These are phyloP conservation scores for Pseudorectes ferrugineus DNA, from an alignment of 2,113 vertebrate genomes.

Conservation along the genomic window DNA sequence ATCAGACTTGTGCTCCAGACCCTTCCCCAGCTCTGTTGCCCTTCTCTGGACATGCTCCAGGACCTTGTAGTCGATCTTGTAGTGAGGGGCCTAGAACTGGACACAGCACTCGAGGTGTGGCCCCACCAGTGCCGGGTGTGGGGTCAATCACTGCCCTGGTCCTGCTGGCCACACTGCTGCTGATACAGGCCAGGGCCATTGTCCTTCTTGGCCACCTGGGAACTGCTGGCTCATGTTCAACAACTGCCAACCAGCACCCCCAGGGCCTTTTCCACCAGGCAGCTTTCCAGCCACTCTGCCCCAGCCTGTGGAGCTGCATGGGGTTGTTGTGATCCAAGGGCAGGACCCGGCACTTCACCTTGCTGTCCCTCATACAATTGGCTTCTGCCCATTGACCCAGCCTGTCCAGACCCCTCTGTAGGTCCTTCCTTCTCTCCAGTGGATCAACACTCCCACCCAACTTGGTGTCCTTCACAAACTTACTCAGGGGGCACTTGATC, in stretches of 20 bases:
- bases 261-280: not conserved
- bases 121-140: fast-evolving
- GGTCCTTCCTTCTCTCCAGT: not conserved
- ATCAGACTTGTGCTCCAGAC: not conserved
- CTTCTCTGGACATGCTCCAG: fast-evolving
- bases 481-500: not conserved
- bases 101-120: fast-evolving
- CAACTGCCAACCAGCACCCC: fast-evolving
- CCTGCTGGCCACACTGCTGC: not conserved
- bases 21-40: not conserved
- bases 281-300: not conserved
- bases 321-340: too few relatives aligned
- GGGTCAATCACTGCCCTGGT: fast-evolving
- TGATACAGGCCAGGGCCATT: not conserved
- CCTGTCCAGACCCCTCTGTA: not conserved
- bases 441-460: not conserved
- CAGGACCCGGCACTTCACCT: not conserved
- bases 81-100: not conserved
- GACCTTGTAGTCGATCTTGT: not conserved
- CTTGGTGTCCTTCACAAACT: not conserved
- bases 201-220: not conserved
- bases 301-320: not conserved
- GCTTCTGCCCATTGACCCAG: not conserved
- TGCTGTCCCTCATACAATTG: too few relatives aligned
- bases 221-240: not conserved